Evolutionary conservation across 2,113 vertebrate species (phyloP), one percentile per base, ranked within the genome.

Genomic region (Vidua chalybeata): DNA sequence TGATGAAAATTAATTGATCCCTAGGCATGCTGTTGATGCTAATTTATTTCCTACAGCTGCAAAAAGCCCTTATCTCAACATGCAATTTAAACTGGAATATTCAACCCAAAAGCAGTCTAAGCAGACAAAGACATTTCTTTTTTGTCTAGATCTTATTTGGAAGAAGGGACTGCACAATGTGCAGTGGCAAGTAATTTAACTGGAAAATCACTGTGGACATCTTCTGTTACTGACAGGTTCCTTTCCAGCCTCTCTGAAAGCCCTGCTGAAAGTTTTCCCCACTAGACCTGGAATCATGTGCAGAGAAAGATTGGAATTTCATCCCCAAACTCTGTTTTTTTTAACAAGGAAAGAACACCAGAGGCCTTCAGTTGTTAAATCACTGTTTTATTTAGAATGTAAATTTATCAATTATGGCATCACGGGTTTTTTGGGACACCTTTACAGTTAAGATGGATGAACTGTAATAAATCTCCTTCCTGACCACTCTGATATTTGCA

Each of bases 1-100:
- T 80, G 51, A 77, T 76, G 73, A 84, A 88, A 93, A 48, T 85
- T 69, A 88, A 88, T 49, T 80, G 75, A 93, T 94, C 82, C 56
- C 72, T 81, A 80, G 93, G 52, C 19, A 9, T 64, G 64, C 18
- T 83, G 26, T 37, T 64, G 63, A 39, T 85, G 26, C 59, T 74
- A 92, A 94, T 21, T 90, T 88, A 59, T 84, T 88, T 94, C 59
- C 79, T 41, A 27, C n/a, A 80, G 51, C 78, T 93, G 56, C 55
- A 84, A 52, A 73, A 90, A 63, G 8, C 26, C 39, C 5, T 0
- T 85, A 37, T 77, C 63, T 91, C 63, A 77, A 46, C 11, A 69
- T 48, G 19, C 17, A 55, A 26, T 74, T 94, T 83, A 52, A 77
- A 80, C 21, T 24, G 43, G 19, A 76, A 59, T 92, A 56, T 74